A percentile compares a stretch with the other conserved stretches of the same genome.
These are phyloP conservation scores for Pteronotus mesoamericanus DNA, from an alignment of 2,797 vertebrate species.

Conservation along the genomic window DNA sequence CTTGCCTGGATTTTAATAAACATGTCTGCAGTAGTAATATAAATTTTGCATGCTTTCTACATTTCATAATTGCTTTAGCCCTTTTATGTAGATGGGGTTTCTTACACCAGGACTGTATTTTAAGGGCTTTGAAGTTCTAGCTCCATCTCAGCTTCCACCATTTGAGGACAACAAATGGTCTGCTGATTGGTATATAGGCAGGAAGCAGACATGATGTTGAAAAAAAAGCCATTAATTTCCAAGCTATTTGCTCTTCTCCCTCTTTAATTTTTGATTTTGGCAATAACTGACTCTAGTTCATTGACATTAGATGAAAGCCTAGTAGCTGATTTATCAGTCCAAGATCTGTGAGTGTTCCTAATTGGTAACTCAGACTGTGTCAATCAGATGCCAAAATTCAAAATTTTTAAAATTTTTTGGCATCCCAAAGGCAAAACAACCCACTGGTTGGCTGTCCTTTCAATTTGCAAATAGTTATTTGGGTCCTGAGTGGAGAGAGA, in stretches of 20 bases:
- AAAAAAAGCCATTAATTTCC: slow-evolving; percentile 11
- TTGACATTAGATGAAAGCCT: not conserved
- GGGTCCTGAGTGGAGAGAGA: not conserved
- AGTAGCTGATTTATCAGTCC: not conserved
- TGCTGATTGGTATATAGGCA: not conserved
- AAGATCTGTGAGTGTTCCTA: not conserved
- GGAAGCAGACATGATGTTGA: not conserved
- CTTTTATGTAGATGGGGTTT: not conserved
- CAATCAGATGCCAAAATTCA: slow-evolving; percentile 15
- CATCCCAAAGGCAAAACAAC: not conserved
- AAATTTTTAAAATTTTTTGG: not conserved
- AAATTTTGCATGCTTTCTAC: not conserved
- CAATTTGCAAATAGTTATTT: not conserved
- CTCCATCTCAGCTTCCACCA: not conserved
- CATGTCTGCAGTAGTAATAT: not conserved
- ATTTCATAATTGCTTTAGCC: not conserved
- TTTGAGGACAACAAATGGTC: not conserved
- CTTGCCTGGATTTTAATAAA: slow-evolving; percentile 49
- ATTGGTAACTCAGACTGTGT: not conserved
- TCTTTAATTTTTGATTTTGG: not conserved
- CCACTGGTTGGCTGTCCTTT: not conserved
- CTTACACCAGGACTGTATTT: not conserved
- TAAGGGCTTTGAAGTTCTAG: not conserved
- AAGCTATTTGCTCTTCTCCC: not conserved
- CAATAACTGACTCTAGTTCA: not conserved